Evolutionary conservation across 2,888 invertebrate genomes (phyloP), one percentile per base, ranked within the genome.

Genomic region (Aphidoletes aphidimyza): DNA sequence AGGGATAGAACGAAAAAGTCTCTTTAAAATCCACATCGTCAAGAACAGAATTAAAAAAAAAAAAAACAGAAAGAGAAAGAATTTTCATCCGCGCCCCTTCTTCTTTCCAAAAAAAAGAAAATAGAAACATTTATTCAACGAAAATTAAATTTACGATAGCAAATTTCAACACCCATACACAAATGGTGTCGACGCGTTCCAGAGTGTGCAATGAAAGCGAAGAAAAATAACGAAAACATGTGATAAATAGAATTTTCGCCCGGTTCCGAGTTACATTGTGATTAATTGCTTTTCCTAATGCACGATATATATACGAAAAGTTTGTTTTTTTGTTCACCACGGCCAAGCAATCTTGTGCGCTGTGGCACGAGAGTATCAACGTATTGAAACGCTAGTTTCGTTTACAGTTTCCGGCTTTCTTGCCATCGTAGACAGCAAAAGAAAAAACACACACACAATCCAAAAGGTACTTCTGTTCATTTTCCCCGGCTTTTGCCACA

Each of bases 261-360:
- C 81, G 30, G 69, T 69, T 69, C 69, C 0, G 81, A n/a, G 81
- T 37, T 37, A 81, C 81, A 81, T n/a, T 2, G 69, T 81, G 81
- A 81, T 81, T 81, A 81, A 81, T 81, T 81, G 81, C 81, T 81
- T 81, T 37, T 81, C 37, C 37, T 81, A 81, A 81, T 81, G 81
- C 81, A 81, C n/a, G 11, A 81, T n/a, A 81, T 42, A 42, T 81
- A 81, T 81, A 37, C 81, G 81, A 81, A 81, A 81, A 81, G 37
- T 81, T 81, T 81, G 36, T 30, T 11, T n/a, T 81, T 37, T 47
- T 17, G 36, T 9, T 8, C 37, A 3, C 3, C 37, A 81, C 2
- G 26, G 30, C 69, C 69, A 30, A 22, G 34, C 69, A 69, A 17
- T n/a, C 30, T 69, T 69, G 11, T 17, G 47, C 17, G 17, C 17